Percentiles rank a stretch among this genome's conserved stretches.
Conservation (phyloP, 2,113 vertebrate species). For the Dendrocopos noguchii region DNA sequence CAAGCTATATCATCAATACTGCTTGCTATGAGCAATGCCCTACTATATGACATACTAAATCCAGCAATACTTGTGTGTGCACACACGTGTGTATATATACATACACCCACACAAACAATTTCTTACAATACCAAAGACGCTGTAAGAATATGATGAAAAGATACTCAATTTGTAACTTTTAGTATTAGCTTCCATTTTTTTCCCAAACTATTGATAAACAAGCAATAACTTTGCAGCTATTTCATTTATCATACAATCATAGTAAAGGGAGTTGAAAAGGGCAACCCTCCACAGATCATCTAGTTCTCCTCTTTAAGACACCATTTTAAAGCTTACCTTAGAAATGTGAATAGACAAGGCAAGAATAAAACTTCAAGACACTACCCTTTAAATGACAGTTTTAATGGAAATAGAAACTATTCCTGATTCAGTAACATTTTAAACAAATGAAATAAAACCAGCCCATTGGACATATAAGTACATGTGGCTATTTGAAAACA, state of each 20-base stretch:
- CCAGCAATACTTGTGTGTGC: neutral
- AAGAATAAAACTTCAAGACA: neutral
- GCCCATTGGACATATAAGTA: neutral
- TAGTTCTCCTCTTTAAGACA: neutral
- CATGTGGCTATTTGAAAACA: neutral
- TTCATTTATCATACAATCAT: neutral
- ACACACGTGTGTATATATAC: accelerated
- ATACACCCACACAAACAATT: neutral
- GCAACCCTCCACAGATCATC: neutral
- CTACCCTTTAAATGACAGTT: neutral
- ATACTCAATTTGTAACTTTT: neutral
- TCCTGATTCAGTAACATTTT: neutral
- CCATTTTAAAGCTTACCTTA: neutral
- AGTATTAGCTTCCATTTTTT: neutral
- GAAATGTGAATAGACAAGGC: neutral
- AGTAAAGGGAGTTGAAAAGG: neutral
- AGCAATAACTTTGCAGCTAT: neutral
- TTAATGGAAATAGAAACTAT: neutral
- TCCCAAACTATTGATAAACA: neutral
- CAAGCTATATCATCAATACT: neutral
- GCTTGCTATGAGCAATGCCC: neutral
- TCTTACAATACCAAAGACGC: neutral
- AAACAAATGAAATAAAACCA: neutral
- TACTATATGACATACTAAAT: neutral
- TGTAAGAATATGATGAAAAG: neutral